Evolutionary conservation across 2,113 vertebrate genomes (phyloP).

Genomic region (Ophiodon elongatus): DNA sequence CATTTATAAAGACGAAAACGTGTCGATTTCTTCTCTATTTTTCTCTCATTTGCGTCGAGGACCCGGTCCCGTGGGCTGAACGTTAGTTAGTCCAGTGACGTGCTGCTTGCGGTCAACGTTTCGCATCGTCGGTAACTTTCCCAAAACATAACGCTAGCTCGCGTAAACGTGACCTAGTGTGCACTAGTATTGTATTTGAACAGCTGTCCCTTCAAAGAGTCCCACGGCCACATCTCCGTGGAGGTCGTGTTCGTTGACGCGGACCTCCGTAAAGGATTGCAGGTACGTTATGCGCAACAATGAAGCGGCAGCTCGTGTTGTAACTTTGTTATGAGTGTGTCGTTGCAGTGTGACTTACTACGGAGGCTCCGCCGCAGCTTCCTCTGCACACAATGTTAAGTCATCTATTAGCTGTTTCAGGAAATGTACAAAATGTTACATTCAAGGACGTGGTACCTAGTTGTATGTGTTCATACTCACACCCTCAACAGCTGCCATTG

Average conservation of each 20-base stretch:
- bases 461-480: slow-evolving; percentile 1
- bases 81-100: slow-evolving; percentile 15
- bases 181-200: background rate
- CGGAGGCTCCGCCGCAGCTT: background rate
- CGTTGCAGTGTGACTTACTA: background rate
- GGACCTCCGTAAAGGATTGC: background rate
- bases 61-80: background rate
- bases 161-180: background rate
- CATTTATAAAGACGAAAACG: background rate
- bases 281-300: slow-evolving; percentile 32
- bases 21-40: background rate
- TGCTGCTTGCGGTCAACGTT: slow-evolving; percentile 34
- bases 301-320: background rate
- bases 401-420: background rate
- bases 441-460: background rate
- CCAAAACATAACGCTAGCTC: slow-evolving; percentile 32
- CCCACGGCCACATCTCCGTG: background rate
- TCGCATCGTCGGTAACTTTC: slow-evolving; percentile 30
- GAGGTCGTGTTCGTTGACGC: background rate
- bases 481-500: slow-evolving; percentile 29
- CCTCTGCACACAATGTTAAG: background rate
- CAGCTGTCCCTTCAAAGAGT: background rate
- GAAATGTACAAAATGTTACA: slow-evolving; percentile 16
- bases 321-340: background rate
- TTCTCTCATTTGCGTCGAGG: background rate